Evolutionary conservation across 1,140 invertebrate genomes (phyloP), one percentile per base, ranked within the genome.

Genomic region (Drosophila pseudoananassae): DNA sequence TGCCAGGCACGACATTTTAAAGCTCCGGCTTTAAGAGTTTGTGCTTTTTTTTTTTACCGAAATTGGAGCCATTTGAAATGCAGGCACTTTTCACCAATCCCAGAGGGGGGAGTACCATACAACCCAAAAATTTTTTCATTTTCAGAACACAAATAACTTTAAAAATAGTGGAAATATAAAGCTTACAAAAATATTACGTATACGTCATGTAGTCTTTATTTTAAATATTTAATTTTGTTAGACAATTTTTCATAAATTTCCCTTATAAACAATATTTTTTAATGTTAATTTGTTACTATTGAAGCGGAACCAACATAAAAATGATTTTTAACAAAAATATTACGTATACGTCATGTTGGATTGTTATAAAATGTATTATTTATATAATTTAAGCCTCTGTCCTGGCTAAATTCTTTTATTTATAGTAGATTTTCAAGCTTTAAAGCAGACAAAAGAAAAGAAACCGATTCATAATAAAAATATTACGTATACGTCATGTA

Each of bases 1-100:
- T 54, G 49, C 45, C 52, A 70, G 54, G 71, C 53, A 65, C 56
- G 51, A 12, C 45, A 54, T 53, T 85, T 82, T 84, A 84, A 84
- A 81, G 81, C 82, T 66, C 56, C 49, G 31, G 73, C 66, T 76
- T 65, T 58, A 74, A 74, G 53, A 27, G 27, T 23, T 43, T 23
- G 23, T 51, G 25, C 12, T 58, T 52, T 47, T 31, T 38, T 53
- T 29, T 45, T 14, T 50, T 25, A 31, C 29, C 14, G 14, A 29
- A n/a, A 40, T 5, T n/a, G 38, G 15, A 45, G 38, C 4, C 20
- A 38, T 10, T n/a, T n/a, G 31, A 17, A 59, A 66, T 52, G 36
- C 55, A 66, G 55, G 63, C 31, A 31, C 3, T 36, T 36, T n/a
- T 3, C 10, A 10, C 33, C 10, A 36, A 36, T 36, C 33, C 12